phyloP scores from a whole-genome alignment of 2,113 vertebrate species.

The Chionis minor region DNA sequence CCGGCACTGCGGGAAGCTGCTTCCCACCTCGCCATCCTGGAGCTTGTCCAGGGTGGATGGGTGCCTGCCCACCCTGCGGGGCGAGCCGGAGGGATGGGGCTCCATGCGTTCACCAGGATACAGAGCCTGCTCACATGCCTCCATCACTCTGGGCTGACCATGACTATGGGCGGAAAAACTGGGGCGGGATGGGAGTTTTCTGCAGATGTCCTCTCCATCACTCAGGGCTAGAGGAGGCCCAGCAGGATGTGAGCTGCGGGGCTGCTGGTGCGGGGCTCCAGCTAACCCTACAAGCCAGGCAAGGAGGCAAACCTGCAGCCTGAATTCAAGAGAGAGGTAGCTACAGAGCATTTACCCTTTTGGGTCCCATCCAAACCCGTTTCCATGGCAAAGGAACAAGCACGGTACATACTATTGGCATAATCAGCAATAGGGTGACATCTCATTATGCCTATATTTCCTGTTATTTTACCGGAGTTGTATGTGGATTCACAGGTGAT shows the following conservation, averaged over 20 bases:
- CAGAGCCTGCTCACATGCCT: neutral
- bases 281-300: neutral
- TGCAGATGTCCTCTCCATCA: neutral
- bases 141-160: neutral
- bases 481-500: neutral
- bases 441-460: neutral
- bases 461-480: slow-evolving; percentile 4
- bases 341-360: neutral
- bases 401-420: neutral
- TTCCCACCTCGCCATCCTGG: neutral
- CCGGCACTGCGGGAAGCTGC: fast-evolving
- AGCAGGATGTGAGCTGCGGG: neutral
- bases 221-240: neutral
- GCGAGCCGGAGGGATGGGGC: neutral
- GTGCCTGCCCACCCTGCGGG: fast-evolving
- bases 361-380: neutral
- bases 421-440: neutral
- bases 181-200: neutral
- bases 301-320: neutral
- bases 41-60: neutral
- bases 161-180: fast-evolving
- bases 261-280: neutral
- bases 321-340: neutral
- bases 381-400: neutral
- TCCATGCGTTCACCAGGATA: fast-evolving